Conservation (phyloP, 1,140 invertebrate species). For the Carcinoscorpius rotundicauda region DNA sequence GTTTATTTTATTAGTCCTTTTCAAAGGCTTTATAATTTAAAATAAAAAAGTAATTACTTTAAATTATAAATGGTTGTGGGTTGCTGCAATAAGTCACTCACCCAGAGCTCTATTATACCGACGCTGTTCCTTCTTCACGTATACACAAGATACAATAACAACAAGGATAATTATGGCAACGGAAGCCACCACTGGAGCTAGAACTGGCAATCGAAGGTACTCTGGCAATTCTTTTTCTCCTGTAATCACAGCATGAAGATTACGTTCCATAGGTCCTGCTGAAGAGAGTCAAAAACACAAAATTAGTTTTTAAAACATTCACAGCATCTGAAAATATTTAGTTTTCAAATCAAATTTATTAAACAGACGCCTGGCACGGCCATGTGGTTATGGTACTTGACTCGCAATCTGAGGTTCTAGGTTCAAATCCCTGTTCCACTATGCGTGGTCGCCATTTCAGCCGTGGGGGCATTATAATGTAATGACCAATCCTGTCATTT, state of each 20-base stretch:
- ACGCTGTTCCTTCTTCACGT: constrained; percentile 23
- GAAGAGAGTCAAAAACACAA: too few species aligned
- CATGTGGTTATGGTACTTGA: too few species aligned
- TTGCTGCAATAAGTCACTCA: constrained; percentile 8
- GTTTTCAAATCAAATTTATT: too few species aligned
- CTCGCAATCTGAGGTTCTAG: too few species aligned
- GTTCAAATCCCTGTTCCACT: too few species aligned
- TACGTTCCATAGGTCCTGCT: too few species aligned
- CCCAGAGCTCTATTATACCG: constrained; percentile 18
- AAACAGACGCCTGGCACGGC: not conserved
- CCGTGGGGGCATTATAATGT: too few species aligned
- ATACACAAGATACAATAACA: constrained; percentile 23
- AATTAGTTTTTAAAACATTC: too few species aligned
- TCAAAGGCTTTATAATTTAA: not conserved
- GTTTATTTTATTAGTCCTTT: not conserved
- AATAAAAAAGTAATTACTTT: not conserved
- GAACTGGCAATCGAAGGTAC: constrained; percentile 20
- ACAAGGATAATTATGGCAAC: constrained; percentile 24
- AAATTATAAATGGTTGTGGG: not conserved
- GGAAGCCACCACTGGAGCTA: constrained; percentile 19
- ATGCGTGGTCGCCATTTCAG: too few species aligned
- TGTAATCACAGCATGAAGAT: too few species aligned
- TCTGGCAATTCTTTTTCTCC: constrained; percentile 18
- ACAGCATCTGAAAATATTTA: too few species aligned
- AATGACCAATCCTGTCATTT: too few species aligned